phyloP scores from a whole-genome alignment of 1,140 invertebrate genomes.

The Tyrophagus putrescentiae region DNA sequence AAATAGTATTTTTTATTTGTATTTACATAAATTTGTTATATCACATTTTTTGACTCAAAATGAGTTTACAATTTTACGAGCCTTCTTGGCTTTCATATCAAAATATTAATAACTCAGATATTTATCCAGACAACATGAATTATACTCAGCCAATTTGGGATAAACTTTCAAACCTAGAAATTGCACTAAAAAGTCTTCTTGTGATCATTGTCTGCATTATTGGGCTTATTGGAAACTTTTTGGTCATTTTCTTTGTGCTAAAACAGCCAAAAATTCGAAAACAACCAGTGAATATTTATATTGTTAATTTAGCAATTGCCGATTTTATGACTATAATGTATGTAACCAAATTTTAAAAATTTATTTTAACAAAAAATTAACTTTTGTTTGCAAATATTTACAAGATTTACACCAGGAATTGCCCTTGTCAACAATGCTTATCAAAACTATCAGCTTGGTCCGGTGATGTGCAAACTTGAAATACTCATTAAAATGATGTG shows the following conservation, averaged over 20 bases:
- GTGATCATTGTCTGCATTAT: constrained; percentile 25
- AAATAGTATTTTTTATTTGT: too few species aligned
- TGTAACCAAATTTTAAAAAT: not conserved
- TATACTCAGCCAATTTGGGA: too few species aligned
- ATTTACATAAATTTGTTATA: too few species aligned
- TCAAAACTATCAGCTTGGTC: constrained; percentile 55
- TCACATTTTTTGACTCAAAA: too few species aligned
- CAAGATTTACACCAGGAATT: constrained; percentile 48
- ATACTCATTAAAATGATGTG: constrained; percentile 49
- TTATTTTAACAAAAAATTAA: constrained; percentile 1
- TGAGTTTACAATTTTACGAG: too few species aligned
- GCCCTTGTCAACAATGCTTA: constrained; percentile 52
- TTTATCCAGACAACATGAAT: too few species aligned
- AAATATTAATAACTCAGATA: too few species aligned
- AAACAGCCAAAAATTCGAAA: constrained; percentile 50
- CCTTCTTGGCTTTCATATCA: too few species aligned
- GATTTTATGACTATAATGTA: constrained; percentile 53
- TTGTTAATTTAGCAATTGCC: constrained; percentile 59
- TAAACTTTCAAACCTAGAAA: too few species aligned
- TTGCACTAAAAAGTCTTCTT: too few species aligned
- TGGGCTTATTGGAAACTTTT: constrained; percentile 53
- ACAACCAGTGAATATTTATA: constrained; percentile 56
- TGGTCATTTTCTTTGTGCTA: constrained; percentile 50
- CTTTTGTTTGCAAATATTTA: not conserved
- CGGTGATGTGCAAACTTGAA: constrained; percentile 50